A percentile compares a stretch with the other conserved stretches of the same genome.
These are phyloP conservation scores for Choristoneura rosaceana DNA, from an alignment of 2,888 invertebrate species.

Conservation along the genomic window DNA sequence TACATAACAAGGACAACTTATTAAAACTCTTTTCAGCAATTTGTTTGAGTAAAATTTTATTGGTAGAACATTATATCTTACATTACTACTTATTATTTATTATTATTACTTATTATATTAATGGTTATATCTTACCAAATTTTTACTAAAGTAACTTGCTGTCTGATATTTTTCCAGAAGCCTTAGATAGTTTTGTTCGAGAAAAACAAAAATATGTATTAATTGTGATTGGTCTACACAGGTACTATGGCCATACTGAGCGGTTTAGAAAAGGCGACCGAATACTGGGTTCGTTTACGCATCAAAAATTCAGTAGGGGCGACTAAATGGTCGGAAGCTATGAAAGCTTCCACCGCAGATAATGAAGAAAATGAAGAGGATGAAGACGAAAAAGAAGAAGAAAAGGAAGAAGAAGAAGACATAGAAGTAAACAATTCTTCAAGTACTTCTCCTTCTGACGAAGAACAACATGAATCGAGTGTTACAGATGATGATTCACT, in stretches of 20 bases:
- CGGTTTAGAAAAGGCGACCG: slow-evolving; percentile 58
- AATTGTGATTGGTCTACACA: slow-evolving; percentile 41
- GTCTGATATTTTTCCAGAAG: not conserved
- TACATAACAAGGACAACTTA: too few relatives aligned
- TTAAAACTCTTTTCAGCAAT: too few relatives aligned
- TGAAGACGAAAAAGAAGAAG: slow-evolving; percentile 41
- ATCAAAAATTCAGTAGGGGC: slow-evolving; percentile 62
- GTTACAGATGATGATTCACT: slow-evolving; percentile 43
- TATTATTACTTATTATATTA: too few relatives aligned
- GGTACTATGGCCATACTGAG: slow-evolving; percentile 51
- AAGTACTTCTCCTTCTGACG: not conserved
- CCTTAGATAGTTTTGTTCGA: not conserved
- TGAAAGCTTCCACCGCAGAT: slow-evolving; percentile 49
- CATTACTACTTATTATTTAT: too few relatives aligned
- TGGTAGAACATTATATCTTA: too few relatives aligned
- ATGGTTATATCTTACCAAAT: not conserved
- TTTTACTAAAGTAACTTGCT: not conserved
- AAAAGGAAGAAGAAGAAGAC: slow-evolving; percentile 43
- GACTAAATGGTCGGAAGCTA: slow-evolving; percentile 64
- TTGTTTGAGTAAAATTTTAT: too few relatives aligned
- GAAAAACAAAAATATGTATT: not conserved
- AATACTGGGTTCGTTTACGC: slow-evolving; percentile 66
- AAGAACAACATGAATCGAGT: slow-evolving; percentile 34
- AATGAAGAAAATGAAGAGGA: slow-evolving; percentile 37
- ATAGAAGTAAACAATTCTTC: slow-evolving; percentile 37